Base-by-base conservation (phyloP, 2,113 vertebrate species). In the Mandrillus leucophaeus region DNA sequence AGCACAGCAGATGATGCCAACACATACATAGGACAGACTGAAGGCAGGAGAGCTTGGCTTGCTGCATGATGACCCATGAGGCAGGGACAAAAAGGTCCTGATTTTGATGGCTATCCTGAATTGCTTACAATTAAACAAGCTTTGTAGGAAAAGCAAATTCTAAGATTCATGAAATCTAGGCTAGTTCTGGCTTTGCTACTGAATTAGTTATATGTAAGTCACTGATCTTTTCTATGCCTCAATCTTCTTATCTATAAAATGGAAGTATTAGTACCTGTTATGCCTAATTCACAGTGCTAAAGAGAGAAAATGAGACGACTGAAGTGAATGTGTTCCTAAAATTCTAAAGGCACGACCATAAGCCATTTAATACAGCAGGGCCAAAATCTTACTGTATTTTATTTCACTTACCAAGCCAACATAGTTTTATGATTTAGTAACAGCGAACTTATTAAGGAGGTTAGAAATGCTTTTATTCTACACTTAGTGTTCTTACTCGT, bases 381-480 rank as follows among this genome's bases (percentile, higher is more conserved):
- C 64, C 25, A 45, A 94, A 83, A 84, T 88, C 94, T 75, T 75
- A 81, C 12, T 7, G 61, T 68, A 84, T 70, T 43, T 85, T 83
- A 50, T 86, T 81, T 89, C 66, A 22, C 43, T 55, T 61, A 94
- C 14, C 50, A 79, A 57, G 59, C 79, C 57, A 93, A 68, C 18
- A 64, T 2, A 64, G 81, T 84, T 50, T 83, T 18, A 88, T n/a
- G 35, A 91, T 61, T 96, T 87, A 88, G 32, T 79, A 92, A 80
- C 0, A 83, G 78, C 50, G 94, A 86, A 55, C 59, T 87, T 86
- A 70, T 45, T 32, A 57, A 93, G 50, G 30, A 95, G 93, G 32
- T 87, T 55, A 78, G 68, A 90, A 83, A 84, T 76, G 43, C 68
- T 88, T 97, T 96, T 82, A 97, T 40, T 88, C 40, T 87, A 61